Conservation (phyloP, 1,140 invertebrate species). For the Chlorops oryzae region DNA sequence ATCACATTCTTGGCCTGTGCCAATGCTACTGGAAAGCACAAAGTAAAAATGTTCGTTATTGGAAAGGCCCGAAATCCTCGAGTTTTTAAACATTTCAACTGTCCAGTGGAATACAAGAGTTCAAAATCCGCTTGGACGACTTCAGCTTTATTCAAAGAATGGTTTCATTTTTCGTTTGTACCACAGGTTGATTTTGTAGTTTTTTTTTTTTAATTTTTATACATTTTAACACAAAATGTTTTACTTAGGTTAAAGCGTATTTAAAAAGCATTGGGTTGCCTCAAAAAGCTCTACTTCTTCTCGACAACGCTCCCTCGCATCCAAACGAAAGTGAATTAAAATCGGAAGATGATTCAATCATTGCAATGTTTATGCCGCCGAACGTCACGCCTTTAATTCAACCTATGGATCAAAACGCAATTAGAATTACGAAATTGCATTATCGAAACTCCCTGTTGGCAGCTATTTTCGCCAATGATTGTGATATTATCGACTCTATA, state of each 20-base stretch:
- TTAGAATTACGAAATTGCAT: constrained; percentile 20
- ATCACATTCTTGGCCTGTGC: constrained; percentile 14
- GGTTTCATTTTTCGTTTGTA: constrained; percentile 1
- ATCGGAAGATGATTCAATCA: constrained; percentile 17
- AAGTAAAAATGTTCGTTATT: not conserved
- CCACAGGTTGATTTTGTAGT: not conserved
- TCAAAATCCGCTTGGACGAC: constrained; percentile 1
- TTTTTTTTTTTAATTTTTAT: not conserved
- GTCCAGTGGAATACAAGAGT: not conserved
- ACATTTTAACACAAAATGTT: not conserved
- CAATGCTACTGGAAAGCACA: constrained; percentile 1
- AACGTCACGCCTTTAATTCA: constrained; percentile 51
- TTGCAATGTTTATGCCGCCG: constrained; percentile 42
- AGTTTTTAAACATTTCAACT: not conserved
- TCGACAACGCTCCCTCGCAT: constrained; percentile 41
- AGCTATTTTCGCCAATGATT: not conserved
- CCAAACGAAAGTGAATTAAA: constrained; percentile 19
- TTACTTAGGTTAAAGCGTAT: not conserved
- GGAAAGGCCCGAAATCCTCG: not conserved
- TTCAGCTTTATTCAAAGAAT: not conserved
- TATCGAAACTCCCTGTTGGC: constrained; percentile 2
- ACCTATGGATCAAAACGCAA: constrained; percentile 51
- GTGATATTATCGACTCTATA: constrained; percentile 1
- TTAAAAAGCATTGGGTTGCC: not conserved
- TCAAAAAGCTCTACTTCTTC: constrained; percentile 43